Evolutionary conservation across 2,888 invertebrate species (phyloP), one percentile per base, ranked within the genome.

Genomic region (Lasius fuliginosus): DNA sequence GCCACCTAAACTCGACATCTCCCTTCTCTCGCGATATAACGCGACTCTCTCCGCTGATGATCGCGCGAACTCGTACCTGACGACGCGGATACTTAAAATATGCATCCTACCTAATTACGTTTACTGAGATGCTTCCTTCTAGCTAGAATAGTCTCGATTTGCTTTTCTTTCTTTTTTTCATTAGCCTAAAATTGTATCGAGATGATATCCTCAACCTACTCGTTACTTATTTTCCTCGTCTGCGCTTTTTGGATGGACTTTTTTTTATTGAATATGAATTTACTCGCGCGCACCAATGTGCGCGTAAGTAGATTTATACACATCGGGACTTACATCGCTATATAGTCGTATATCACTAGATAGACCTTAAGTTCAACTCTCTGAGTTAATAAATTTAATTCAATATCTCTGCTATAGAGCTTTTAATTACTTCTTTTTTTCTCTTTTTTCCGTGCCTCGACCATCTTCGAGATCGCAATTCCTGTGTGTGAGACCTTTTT

Each of bases 231-330:
- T 69, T 69, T 42, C 27, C 27, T 83, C 69, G 40, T 46, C 46
- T 75, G 82, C 46, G 53, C 53, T 53, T 53, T 49, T 85, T 89
- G 89, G 89, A 89, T 89, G 89, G 89, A 89, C 83, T 88, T 85
- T 84, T 84, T 84, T 83, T 65, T 83, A 69, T 58, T 71, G 58
- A 58, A 73, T 73, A 69, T 84, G 23, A 60, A 69, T 73, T 53
- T 68, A 86, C 33, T 42, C 76, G 36, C 69, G 36, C 30, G 49
- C 56, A 18, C 18, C 18, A 23, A 23, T 27, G 27, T 46, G 42
- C 56, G 23, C 46, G 82, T 69, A 18, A 60, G 64, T 56, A 60
- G n/a, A 76, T 46, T 79, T 30, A 64, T 60, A 82, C 49, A 23
- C 79, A 53, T 2, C 42, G 82, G 53, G 18, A 79, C 53, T 82